phyloP scores from a whole-genome alignment of 2,888 invertebrate species.

The Campoletis raptor region DNA sequence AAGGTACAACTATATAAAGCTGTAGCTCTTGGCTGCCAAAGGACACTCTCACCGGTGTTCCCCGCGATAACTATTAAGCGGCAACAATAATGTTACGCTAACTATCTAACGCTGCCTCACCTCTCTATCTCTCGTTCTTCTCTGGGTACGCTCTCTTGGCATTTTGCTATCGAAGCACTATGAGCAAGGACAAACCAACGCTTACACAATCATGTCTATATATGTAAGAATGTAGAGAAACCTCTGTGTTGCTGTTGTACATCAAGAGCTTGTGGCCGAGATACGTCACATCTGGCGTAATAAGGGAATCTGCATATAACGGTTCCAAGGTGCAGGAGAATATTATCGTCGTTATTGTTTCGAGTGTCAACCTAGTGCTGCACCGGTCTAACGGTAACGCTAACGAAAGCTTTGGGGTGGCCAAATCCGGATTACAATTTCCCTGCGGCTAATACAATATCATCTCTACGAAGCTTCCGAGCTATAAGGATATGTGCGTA shows the following conservation, averaged over 20 bases:
- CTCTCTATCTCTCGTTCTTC: conserved; percentile 23
- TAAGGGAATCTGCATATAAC: conserved; percentile 76
- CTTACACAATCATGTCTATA: neutral
- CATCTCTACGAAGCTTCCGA: conserved; percentile 50
- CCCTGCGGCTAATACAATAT: conserved; percentile 61
- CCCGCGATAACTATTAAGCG: conserved; percentile 74
- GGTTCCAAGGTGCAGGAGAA: conserved; percentile 68
- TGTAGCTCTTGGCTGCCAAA: conserved; percentile 41
- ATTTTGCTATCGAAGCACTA: conserved; percentile 32
- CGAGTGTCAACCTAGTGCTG: conserved; percentile 57
- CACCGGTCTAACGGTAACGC: conserved; percentile 26
- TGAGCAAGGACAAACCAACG: conserved; percentile 12
- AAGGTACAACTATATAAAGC: neutral
- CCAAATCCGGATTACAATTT: conserved; percentile 67
- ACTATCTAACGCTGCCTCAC: conserved; percentile 48
- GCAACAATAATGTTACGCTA: conserved; percentile 74
- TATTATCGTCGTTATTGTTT: conserved; percentile 76
- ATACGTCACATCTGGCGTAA: conserved; percentile 73
- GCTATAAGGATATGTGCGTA: neutral
- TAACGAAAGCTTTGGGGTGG: conserved; percentile 52
- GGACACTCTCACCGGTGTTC: conserved; percentile 64
- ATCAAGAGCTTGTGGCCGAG: conserved; percentile 63
- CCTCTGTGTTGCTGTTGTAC: conserved; percentile 48
- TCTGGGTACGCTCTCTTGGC: conserved; percentile 18
- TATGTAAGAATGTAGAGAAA: conserved; percentile 33